Conservation (phyloP, 2,888 invertebrate genomes). For the Uloborus plumipes region DNA sequence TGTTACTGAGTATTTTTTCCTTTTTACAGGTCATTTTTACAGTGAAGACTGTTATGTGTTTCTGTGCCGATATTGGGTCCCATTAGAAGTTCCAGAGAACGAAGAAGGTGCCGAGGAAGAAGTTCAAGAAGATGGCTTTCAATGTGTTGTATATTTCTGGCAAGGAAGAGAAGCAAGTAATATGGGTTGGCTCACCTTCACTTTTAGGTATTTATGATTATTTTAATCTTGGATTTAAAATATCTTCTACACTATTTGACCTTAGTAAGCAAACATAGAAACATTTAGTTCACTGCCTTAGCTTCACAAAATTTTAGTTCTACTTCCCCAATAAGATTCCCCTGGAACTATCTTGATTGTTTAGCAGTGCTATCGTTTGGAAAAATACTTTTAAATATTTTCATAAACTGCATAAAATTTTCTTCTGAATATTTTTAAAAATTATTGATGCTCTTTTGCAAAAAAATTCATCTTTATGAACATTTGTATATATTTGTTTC, state of each 20-base stretch:
- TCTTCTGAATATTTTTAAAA: no score
- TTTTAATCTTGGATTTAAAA: neutral
- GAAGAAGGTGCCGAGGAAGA: conserved; percentile 72
- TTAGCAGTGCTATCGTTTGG: no score
- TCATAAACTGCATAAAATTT: no score
- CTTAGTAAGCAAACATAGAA: no score
- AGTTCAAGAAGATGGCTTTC: conserved; percentile 80
- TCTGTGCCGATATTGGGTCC: conserved; percentile 94
- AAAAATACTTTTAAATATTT: neutral
- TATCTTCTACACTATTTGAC: neutral
- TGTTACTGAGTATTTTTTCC: neutral
- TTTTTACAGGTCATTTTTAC: conserved; percentile 81
- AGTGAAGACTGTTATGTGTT: conserved; percentile 98
- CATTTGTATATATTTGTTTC: no score
- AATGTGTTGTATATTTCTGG: conserved; percentile 99
- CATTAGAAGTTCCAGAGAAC: conserved; percentile 75
- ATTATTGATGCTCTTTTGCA: neutral
- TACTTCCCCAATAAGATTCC: neutral
- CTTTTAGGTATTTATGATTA: conserved; percentile 80
- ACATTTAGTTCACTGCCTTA: neutral
- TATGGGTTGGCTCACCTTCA: conserved; percentile 99
- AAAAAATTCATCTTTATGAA: no score
- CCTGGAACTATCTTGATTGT: no score
- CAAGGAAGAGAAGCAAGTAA: conserved; percentile 95
- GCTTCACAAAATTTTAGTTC: no score